Conservation (phyloP, 2,888 invertebrate species). For the Petrolisthes manimaculis region DNA sequence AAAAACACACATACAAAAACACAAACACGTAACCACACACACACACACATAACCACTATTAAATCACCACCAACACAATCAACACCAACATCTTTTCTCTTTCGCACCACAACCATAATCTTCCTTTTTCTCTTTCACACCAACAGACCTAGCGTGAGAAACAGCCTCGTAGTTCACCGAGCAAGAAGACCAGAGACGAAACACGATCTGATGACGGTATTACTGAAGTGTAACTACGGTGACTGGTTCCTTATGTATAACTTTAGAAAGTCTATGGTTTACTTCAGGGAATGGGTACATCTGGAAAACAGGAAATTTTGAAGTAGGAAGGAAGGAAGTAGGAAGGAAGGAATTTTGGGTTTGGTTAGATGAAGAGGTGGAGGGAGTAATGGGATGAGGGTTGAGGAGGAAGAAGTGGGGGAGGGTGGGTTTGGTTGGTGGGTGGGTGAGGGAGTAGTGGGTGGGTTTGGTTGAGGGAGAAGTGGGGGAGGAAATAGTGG, state of each 20-base stretch:
- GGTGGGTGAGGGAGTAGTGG: no score
- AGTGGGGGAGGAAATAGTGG: no score
- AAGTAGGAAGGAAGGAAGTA: background rate
- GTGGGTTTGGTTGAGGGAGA: no score
- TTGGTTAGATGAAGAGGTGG: background rate
- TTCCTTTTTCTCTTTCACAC: background rate
- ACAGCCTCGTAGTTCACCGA: conserved; percentile 29
- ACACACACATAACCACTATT: no score
- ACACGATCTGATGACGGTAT: conserved; percentile 15
- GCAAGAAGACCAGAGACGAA: conserved; percentile 25
- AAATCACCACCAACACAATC: no score
- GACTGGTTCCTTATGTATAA: conserved; percentile 60
- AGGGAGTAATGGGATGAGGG: background rate
- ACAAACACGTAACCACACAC: no score
- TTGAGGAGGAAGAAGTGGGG: background rate
- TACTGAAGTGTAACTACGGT: conserved; percentile 43
- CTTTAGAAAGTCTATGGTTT: conserved; percentile 53
- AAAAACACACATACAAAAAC: no score
- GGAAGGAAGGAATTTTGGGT: background rate
- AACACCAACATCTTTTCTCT: no score
- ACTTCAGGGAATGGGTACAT: conserved; percentile 31
- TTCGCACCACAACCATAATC: background rate
- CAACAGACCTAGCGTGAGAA: conserved; percentile 36
- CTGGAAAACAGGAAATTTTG: background rate
- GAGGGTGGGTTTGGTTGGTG: background rate